Percentiles rank a stretch among this genome's conserved stretches.
Evolutionary conservation across 1,140 invertebrate genomes (phyloP).

Genomic region (Zophobas atratus): DNA sequence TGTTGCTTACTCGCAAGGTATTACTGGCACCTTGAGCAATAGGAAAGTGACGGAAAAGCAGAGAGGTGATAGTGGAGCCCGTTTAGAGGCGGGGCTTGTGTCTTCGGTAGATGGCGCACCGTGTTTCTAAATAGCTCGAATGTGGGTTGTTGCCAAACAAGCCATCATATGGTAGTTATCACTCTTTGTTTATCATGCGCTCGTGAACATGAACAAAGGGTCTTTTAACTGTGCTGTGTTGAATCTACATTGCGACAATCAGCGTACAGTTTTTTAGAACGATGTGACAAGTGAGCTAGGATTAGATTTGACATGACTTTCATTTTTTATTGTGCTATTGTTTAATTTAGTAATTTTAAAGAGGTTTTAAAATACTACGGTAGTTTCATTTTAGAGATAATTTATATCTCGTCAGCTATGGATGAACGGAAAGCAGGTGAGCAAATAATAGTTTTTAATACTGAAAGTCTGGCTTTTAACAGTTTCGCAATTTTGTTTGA

Average conservation of each 20-base stretch:
- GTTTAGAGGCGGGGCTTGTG: background rate
- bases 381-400: background rate
- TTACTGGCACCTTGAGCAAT: background rate
- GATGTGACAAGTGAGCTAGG: slow-evolving; percentile 9
- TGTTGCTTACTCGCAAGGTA: no score
- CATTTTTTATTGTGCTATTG: slow-evolving; percentile 20
- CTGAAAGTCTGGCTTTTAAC: no score
- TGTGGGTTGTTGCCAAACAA: slow-evolving; percentile 23
- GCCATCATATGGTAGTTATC: slow-evolving; percentile 15
- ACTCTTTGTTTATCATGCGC: slow-evolving; percentile 18
- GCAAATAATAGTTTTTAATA: slow-evolving; percentile 3
- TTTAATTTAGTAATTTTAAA: slow-evolving; percentile 7
- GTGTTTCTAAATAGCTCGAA: background rate
- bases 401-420: background rate
- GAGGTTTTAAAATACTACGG: background rate
- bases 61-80: no score
- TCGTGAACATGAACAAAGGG: slow-evolving; percentile 14
- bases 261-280: background rate
- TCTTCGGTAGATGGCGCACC: slow-evolving; percentile 2
- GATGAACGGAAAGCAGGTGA: slow-evolving; percentile 16
- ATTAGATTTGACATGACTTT: slow-evolving; percentile 3
- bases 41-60: background rate
- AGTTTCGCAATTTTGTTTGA: background rate
- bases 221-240: background rate
- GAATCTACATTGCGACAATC: background rate